A percentile compares a stretch with the other conserved stretches of the same genome.
These are phyloP conservation scores for Moxostoma hubbsi DNA, from an alignment of 2,797 vertebrate genomes.

Conservation along the genomic window DNA sequence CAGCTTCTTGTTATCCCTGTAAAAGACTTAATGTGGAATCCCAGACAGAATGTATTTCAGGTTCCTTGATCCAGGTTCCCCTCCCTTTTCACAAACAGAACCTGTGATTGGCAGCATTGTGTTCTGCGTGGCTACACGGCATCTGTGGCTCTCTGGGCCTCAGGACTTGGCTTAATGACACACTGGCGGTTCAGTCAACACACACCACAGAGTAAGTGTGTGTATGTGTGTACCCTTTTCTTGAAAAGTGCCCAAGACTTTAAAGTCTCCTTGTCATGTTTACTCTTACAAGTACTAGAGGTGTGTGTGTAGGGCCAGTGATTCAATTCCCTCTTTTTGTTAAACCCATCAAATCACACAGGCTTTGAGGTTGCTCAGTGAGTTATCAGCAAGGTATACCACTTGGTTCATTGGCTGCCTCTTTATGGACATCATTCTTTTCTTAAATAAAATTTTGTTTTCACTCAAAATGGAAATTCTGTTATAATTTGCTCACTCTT, in stretches of 20 bases:
- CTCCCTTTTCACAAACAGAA: constrained; percentile 86
- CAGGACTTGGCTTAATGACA: constrained; percentile 68
- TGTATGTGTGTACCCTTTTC: constrained; percentile 58
- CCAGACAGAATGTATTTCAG: background rate
- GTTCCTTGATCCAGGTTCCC: constrained; percentile 57
- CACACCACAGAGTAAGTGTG: constrained; percentile 44
- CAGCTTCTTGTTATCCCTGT: background rate
- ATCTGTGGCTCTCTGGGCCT: constrained; percentile 66
- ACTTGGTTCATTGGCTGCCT: constrained; percentile 46
- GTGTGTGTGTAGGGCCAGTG: constrained; percentile 61
- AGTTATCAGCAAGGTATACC: constrained; percentile 61
- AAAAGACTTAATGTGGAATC: background rate
- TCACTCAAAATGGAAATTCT: too few relatives aligned
- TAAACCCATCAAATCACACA: constrained; percentile 67
- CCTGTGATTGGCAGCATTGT: constrained; percentile 72
- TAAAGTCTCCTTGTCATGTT: constrained; percentile 68
- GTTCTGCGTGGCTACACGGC: constrained; percentile 62
- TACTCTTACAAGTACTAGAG: constrained; percentile 66
- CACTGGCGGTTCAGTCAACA: constrained; percentile 67
- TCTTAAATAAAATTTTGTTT: constrained; percentile 35
- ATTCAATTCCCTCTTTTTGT: constrained; percentile 68
- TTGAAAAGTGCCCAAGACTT: constrained; percentile 65
- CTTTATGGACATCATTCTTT: constrained; percentile 49
- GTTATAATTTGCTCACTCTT: too few relatives aligned
- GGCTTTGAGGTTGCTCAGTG: constrained; percentile 67